Evolutionary conservation across 2,113 vertebrate genomes (phyloP), one percentile per base, ranked within the genome.

Genomic region (Pardalotus punctatus): DNA sequence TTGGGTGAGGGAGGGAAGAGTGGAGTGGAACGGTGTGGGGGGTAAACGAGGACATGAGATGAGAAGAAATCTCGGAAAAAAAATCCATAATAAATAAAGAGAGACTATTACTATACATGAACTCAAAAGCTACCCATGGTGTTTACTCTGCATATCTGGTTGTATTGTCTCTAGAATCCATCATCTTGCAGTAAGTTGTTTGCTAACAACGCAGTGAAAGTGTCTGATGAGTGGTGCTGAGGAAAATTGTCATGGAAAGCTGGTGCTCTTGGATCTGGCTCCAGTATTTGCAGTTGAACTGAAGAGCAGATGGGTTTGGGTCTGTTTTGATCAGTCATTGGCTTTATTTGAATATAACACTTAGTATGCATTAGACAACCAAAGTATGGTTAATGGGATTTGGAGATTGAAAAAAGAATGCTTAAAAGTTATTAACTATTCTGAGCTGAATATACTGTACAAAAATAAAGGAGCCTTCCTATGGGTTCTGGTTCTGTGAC

Each of bases 61-160:
- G 92, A 97, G 88, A 98, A 96, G 86, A 96, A 92, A 91, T 96
- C 91, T 94, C 56, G 3, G 88, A 82, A 76, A 91, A 93, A 78
- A 38, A 47, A 58, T 81, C 93, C 92, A 78, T 95, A 96, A 86
- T 76, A 93, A 97, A 90, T 94, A 97, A 95, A 91, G 83, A 98
- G 84, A 98, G 97, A 98, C 97, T 98, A 90, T 98, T 97, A 97
- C 97, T 97, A 96, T 98, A 97, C 92, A 98, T 91, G 96, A 98
- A 98, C 97, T 98, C 87, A 97, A 96, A 97, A 97, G 94, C 96
- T 97, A 98, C 91, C 88, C 97, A 95, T 95, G 97, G 97, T 97
- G 96, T 98, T 97, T 97, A 96, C 96, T 97, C 97, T 98, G 93
- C 98, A 96, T 98, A 98, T 96, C 97, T 98, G 98, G 95, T 98